Evolutionary conservation across 2,888 invertebrate species (phyloP), one percentile per base, ranked within the genome.

Genomic region (Synanthedon myopaeformis): DNA sequence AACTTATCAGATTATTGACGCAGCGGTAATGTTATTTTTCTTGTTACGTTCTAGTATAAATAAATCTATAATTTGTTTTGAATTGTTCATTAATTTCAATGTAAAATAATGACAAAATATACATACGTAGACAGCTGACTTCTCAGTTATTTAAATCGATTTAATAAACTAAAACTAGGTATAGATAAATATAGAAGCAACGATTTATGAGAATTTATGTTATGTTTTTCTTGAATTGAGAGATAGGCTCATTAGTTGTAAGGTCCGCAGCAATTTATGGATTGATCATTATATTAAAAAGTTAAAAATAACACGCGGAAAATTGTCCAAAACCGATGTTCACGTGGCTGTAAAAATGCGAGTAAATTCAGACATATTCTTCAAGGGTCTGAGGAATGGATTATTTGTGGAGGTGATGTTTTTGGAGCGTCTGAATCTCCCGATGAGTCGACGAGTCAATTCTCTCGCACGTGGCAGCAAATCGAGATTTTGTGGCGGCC

Each of bases 381-480:
- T 11, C 14, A 77, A 61, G 2, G 78, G 74, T 52, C 76, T 67
- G n/a, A 81, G 60, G 56, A 80, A 79, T 2, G 77, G 72, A 41
- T 61, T 57, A 1, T 57, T 58, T 4, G 72, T 67, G 0, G 70
- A 57, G 3, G 70, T 73, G 54, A 60, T 69, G 57, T 76, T 76
- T 52, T 72, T 67, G 1, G 82, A 82, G 17, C 84, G 72, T 42
- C 82, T 74, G 59, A 79, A 79, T 6, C 83, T 70, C 1, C 82
- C 82, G 49, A 83, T 82, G 14, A 84, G 72, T 55, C 73, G 68
- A 13, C 75, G 75, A 0, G 83, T 82, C 35, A 85, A 59, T 42
- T 82, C 79, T 57, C 69, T 70, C 56, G 84, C 84, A 42, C 76
- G 74, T 0, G 75, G 74, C 2, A 76, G 72, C 41, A 82, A 57